These are phyloP conservation scores for Drosophila insularis DNA, from an alignment of 1,140 invertebrate species.

Conservation along the genomic window DNA sequence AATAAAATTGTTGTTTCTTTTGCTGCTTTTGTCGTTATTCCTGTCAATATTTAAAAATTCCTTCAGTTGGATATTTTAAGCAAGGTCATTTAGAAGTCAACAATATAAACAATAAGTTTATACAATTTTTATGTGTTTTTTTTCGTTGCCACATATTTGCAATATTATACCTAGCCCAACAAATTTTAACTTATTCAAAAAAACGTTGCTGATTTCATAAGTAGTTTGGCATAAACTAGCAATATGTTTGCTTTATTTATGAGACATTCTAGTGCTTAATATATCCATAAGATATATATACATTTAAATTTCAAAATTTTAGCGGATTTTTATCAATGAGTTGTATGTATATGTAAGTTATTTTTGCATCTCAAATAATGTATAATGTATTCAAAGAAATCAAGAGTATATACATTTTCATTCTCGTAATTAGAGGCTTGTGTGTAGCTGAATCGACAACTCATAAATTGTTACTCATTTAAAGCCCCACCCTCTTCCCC, in stretches of 20 bases:
- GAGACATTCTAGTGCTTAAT: background rate
- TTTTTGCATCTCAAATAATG: background rate
- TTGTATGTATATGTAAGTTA: background rate
- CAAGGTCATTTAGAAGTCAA: slow-evolving; percentile 72
- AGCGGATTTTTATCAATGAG: background rate
- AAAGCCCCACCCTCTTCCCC: too few species aligned
- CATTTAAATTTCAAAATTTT: background rate
- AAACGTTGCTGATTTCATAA: background rate
- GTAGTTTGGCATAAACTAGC: background rate
- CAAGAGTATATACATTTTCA: background rate
- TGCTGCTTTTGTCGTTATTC: slow-evolving; percentile 43
- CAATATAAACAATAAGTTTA: slow-evolving; percentile 57
- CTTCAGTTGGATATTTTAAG: slow-evolving; percentile 11
- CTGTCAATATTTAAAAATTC: slow-evolving; percentile 1
- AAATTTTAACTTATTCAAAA: slow-evolving; percentile 10
- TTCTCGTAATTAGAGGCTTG: background rate
- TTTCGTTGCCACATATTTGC: slow-evolving; percentile 8
- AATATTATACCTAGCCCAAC: slow-evolving; percentile 10
- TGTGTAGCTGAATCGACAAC: too few species aligned
- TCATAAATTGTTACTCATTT: too few species aligned
- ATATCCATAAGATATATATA: background rate
- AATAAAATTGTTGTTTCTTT: slow-evolving; percentile 8
- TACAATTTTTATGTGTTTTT: slow-evolving; percentile 7
- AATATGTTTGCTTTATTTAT: background rate
- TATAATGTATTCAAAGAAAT: too few species aligned